phyloP scores from a whole-genome alignment of 1,140 invertebrate species.

The Anthonomus grandis region DNA sequence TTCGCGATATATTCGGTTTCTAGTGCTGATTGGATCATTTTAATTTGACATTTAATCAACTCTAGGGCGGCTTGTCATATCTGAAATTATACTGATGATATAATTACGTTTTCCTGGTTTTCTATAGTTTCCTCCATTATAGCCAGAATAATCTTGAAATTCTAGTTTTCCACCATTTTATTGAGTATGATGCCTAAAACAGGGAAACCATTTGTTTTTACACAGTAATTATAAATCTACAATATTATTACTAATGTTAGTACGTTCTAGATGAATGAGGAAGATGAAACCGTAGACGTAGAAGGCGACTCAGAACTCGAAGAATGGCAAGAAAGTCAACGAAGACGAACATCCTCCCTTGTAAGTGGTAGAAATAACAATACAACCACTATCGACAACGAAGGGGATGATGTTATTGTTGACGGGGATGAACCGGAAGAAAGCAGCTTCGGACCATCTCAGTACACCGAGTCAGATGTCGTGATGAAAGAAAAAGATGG shows the following conservation, averaged over 20 bases:
- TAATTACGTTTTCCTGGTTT: too few species aligned
- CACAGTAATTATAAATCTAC: constrained; percentile 5
- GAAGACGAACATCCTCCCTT: constrained; percentile 35
- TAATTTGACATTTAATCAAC: too few species aligned
- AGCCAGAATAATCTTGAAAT: too few species aligned
- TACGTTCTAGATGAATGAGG: constrained; percentile 42
- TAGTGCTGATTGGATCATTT: too few species aligned
- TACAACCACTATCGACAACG: constrained; percentile 51
- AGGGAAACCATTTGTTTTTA: too few species aligned
- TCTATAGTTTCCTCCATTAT: too few species aligned
- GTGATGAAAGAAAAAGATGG: constrained; percentile 40
- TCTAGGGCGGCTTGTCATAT: too few species aligned
- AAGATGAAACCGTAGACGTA: constrained; percentile 56
- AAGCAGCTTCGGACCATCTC: constrained; percentile 61
- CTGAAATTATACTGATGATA: too few species aligned
- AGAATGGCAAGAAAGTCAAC: constrained; percentile 45
- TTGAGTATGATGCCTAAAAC: too few species aligned
- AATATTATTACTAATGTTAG: neutral
- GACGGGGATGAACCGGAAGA: constrained; percentile 70
- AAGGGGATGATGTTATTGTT: constrained; percentile 70
- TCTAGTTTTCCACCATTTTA: too few species aligned
- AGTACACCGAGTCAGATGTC: constrained; percentile 66
- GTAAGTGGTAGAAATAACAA: constrained; percentile 26
- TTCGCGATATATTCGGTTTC: too few species aligned
- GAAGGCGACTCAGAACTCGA: constrained; percentile 51